Base-by-base conservation (phyloP, 2,797 vertebrate genomes). In the Siniperca obscura region DNA sequence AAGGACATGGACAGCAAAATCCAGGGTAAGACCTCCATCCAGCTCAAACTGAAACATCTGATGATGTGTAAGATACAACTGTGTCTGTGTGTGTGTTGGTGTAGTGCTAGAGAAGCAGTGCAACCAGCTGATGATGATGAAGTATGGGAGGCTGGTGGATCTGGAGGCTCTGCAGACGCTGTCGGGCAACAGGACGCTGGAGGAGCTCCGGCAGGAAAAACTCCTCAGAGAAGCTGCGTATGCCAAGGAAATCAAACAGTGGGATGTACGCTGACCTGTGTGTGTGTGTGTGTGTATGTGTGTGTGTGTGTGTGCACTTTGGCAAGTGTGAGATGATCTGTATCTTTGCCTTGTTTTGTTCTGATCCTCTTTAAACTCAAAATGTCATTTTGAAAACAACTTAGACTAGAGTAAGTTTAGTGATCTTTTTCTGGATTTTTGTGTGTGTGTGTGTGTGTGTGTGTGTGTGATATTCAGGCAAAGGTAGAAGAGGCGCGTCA, bases 101-200 rank as follows among this genome's bases (percentile, higher is more conserved):
- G 61, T 66, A 96, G 98, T 44, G 73, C 91, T 97, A 90, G 93
- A 98, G 77, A 84, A 94, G 71, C 94, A 88, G 7, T 97, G 97
- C 77, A 74, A 87, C 7, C 36, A 96, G 36, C 71, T 96, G 77
- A 98, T 98, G 97, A 90, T 97, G 92, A 92, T 85, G 89, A 98
- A 97, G 93, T 99, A 97, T 80, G 98, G 98, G 61, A 94, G 90
- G 21, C 70, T 96, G 81, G 96, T 98, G 90, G 94, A 99, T 77
- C 91, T 99, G 86, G 96, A 97, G 85, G 95, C 94, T 40, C 92
- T 99, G 81, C 97, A 97, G 91, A 97, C 92, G 0, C 86, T 96
- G 74, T 95, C 96, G 0, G 95, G 96, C 57, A 98, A 96, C 83
- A 91, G 93, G 66, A 94, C 17, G 1, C 72, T 97, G 85, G 97